Percentiles rank a stretch among this genome's conserved stretches.
Evolutionary conservation across 2,888 invertebrate species (phyloP).

Genomic region (Cataglyphis albicans): DNA sequence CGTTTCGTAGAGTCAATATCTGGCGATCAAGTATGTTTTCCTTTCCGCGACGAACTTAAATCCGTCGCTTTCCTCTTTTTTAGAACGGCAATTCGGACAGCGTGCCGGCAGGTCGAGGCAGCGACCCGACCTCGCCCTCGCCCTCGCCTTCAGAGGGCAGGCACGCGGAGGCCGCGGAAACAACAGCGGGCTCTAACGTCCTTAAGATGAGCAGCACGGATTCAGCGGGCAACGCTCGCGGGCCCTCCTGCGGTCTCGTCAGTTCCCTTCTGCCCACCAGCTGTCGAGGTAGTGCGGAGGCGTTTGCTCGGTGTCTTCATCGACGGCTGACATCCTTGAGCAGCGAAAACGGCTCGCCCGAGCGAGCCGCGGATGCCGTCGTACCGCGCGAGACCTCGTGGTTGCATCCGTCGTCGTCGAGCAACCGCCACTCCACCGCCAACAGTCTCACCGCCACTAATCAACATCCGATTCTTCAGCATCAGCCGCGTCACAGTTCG

Average conservation of each 20-base stretch:
- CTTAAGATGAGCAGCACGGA: slow-evolving; percentile 81
- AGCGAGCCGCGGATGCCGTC: slow-evolving; percentile 73
- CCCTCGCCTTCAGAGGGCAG: slow-evolving; percentile 62
- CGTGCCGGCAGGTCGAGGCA: slow-evolving; percentile 67
- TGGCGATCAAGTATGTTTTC: neutral
- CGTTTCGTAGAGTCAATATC: neutral
- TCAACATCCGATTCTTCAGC: slow-evolving; percentile 78
- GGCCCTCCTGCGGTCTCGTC: slow-evolving; percentile 81
- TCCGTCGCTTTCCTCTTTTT: slow-evolving; percentile 31
- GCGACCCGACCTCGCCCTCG: slow-evolving; percentile 62
- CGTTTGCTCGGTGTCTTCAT: slow-evolving; percentile 92
- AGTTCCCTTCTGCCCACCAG: slow-evolving; percentile 87
- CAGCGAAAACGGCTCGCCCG: slow-evolving; percentile 83
- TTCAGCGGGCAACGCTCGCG: slow-evolving; percentile 84
- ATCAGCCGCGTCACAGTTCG: slow-evolving; percentile 86
- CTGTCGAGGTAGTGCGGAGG: slow-evolving; percentile 93
- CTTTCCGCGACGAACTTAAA: neutral
- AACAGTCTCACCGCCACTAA: slow-evolving; percentile 78
- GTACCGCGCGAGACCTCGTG: slow-evolving; percentile 79
- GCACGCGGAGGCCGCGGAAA: slow-evolving; percentile 64
- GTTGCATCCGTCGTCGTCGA: slow-evolving; percentile 69
- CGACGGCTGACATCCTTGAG: slow-evolving; percentile 91
- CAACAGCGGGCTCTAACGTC: slow-evolving; percentile 61
- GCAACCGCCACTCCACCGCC: slow-evolving; percentile 79
- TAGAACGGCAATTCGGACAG: slow-evolving; percentile 70